phyloP scores from a whole-genome alignment of 2,113 vertebrate species.

The Epinephelus fuscoguttatus region DNA sequence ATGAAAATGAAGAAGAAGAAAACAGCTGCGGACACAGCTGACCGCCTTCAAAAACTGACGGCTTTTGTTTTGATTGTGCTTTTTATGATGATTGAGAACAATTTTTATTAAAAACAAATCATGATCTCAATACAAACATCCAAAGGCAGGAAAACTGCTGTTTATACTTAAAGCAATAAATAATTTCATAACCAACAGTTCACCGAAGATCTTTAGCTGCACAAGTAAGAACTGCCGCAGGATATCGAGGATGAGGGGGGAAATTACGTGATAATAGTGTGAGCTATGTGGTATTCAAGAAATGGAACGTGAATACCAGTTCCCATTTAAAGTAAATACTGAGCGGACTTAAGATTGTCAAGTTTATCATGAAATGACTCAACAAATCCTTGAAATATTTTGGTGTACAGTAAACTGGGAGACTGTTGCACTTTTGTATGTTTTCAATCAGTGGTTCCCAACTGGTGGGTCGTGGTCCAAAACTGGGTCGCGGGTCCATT shows the following conservation, averaged over 20 bases:
- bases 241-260: too few species aligned
- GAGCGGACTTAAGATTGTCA: background rate
- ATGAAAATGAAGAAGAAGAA: background rate
- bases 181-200: too few species aligned
- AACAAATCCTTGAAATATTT: background rate
- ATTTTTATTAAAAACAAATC: constrained; percentile 1
- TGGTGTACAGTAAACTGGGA: too few species aligned
- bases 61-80: background rate
- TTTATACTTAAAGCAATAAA: background rate
- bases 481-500: too few species aligned
- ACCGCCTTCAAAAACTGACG: background rate
- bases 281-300: background rate
- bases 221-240: background rate
- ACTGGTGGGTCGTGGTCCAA: too few species aligned
- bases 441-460: too few species aligned
- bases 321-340: background rate
- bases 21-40: constrained; percentile 51
- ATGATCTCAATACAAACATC: background rate
- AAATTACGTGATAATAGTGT: too few species aligned
- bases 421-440: too few species aligned
- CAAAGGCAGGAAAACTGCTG: background rate
- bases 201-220: too few species aligned
- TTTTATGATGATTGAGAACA: background rate
- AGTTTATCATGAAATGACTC: background rate
- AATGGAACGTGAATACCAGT: background rate